Conservation (phyloP, 2,888 invertebrate genomes). For the Epirrhoe tristata region DNA sequence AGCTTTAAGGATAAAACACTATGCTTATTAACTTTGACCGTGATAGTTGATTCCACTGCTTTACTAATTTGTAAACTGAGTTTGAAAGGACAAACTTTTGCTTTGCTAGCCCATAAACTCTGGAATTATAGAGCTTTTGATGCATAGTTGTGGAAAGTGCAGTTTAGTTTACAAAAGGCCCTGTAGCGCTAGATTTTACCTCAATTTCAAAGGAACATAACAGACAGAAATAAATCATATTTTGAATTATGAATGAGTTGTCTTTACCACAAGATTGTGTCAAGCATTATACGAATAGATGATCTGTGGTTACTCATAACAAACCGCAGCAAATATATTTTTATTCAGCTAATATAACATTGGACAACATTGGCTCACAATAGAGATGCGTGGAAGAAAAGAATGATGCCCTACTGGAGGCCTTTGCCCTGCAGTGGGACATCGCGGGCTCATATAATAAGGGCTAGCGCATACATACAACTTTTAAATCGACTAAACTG, state of each 20-base stretch:
- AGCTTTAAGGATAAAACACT: no score
- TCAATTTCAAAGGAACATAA: not conserved
- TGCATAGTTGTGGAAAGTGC: constrained; percentile 13
- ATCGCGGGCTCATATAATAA: no score
- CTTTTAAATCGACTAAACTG: no score
- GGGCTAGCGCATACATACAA: no score
- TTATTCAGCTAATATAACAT: not conserved
- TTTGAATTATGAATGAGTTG: no score
- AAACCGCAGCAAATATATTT: not conserved
- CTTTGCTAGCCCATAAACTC: not conserved
- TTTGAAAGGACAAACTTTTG: not conserved
- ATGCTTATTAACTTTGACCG: not conserved
- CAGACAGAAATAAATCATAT: no score
- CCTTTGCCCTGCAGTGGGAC: no score
- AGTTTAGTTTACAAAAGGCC: constrained; percentile 14
- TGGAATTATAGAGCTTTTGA: constrained; percentile 2
- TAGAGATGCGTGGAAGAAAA: no score
- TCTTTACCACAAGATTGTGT: not conserved
- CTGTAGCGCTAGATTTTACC: not conserved
- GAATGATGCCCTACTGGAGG: no score
- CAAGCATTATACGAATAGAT: not conserved
- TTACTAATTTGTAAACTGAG: not conserved
- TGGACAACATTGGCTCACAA: no score
- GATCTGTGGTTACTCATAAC: not conserved
- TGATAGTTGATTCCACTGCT: not conserved